Evolutionary conservation across 2,888 invertebrate genomes (phyloP), one percentile per base, ranked within the genome.

Genomic region (Cantharis flavilabris): DNA sequence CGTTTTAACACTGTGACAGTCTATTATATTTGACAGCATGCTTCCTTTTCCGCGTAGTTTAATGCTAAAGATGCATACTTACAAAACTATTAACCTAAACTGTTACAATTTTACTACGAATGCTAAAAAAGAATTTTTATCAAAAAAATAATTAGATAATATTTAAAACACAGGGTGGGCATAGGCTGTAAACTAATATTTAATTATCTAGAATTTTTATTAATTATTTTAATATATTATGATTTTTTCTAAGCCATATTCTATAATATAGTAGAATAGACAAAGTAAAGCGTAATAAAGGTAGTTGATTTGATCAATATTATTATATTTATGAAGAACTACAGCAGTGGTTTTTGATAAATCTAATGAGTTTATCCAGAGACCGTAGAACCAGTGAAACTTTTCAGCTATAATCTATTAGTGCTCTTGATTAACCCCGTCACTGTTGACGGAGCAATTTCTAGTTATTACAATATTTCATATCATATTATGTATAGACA

Each of bases 11-110:
- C 33, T 30, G 7, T 30, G 70, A 49, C 30, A 62, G 72, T 70
- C 72, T 33, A 72, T 72, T 49, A 70, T 33, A 69, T 76, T 76
- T 76, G 72, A 76, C 72, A 69, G 62, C 69, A 62, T 49, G 30
- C 62, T 72, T 75, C 75, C 75, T 75, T 30, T 75, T 75, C 71
- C 75, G 67, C 64, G 70, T 75, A 49, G 67, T 69, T 69, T n/a
- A 64, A 16, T 28, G n/a, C 20, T 49, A 26, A n/a, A 49, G n/a
- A 23, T 49, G 20, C n/a, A 70, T 62, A 49, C n/a, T 49, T 49
- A 49, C 49, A n/a, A n/a, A 49, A 49, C 49, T 49, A 49, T 49
- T 49, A 49, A 49, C 49, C 49, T 49, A 49, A 49, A 49, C 49
- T 49, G n/a, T 49, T n/a, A 49, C 49, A n/a, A 49, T 49, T 49